Evolutionary conservation across 1,140 invertebrate species (phyloP), one percentile per base, ranked within the genome.

Genomic region (Pseudachorutes palmiensis): DNA sequence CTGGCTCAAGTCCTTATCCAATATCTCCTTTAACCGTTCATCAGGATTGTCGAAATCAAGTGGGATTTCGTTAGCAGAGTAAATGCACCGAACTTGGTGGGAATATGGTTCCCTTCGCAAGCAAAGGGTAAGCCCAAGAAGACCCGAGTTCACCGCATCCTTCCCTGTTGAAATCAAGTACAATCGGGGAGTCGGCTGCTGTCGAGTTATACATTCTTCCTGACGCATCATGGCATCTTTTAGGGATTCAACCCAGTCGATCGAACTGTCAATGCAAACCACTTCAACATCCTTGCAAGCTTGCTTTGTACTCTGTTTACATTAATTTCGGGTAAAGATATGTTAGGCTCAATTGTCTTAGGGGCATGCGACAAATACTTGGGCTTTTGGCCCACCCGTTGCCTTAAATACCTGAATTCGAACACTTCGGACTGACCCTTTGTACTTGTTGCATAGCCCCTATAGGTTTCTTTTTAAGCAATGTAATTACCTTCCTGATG

Each of bases 1-100:
- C n/a, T 90, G 79, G n/a, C 85, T 83, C 65, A 97, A 78, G 77
- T 94, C 88, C 66, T 88, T 81, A 32, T 83, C 77, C 1, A 88
- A 55, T 2, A 75, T 32, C 33, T 64, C 58, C 26, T 33, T 48
- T 14, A 64, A 28, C 30, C 9, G 14, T 19, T 9, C 22, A 64
- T 55, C 45, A n/a, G 62, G 62, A 26, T 49, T 64, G 5, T 22
- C 3, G 29, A 64, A 64, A 26, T 64, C 41, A n/a, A 62, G 30
- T 31, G 62, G 32, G 41, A n/a, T n/a, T 22, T 64, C 9, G 9
- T 55, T 28, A 14, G 9, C 55, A n/a, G 32, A 5, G 62, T 60
- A 55, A n/a, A 64, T 64, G 62, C 62, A 64, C 19, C 62, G 62
- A 22, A 64, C 32, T 5, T 64, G 5, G 3, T 14, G 22, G 22